A percentile compares a stretch with the other conserved stretches of the same genome.
These are phyloP conservation scores for Yponomeuta plumbellus DNA, from an alignment of 2,888 invertebrate species.

Conservation along the genomic window DNA sequence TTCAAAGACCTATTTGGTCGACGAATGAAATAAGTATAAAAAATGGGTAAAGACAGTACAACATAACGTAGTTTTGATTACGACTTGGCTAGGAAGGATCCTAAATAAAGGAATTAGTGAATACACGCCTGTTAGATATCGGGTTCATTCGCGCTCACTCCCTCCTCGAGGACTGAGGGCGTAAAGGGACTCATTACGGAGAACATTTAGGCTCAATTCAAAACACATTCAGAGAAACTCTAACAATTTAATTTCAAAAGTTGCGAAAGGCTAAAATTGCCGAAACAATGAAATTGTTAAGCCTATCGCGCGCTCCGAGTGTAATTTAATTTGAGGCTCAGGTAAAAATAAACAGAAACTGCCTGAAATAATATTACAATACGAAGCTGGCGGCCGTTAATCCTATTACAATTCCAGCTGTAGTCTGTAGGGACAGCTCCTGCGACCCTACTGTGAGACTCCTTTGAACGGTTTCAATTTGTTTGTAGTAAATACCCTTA, in stretches of 20 bases:
- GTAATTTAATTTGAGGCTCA: background rate
- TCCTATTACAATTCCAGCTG: conserved; percentile 3
- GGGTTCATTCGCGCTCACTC: background rate
- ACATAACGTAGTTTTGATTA: background rate
- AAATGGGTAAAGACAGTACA: no score
- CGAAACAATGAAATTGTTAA: background rate
- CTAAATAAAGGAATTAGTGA: no score
- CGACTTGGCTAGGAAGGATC: background rate
- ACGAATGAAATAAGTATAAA: no score
- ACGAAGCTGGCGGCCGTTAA: background rate
- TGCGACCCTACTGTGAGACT: background rate
- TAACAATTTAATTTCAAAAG: background rate
- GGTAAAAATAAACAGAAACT: conserved; percentile 3
- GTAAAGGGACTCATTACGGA: background rate
- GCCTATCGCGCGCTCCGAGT: background rate
- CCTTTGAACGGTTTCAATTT: background rate
- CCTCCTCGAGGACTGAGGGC: background rate
- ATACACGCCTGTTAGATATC: background rate
- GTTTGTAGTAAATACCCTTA: no score
- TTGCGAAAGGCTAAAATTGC: background rate
- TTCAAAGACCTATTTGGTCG: no score
- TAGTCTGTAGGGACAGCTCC: background rate
- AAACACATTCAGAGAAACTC: background rate
- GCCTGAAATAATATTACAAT: conserved; percentile 3
- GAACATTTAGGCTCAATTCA: background rate